Evolutionary conservation across 1,140 invertebrate species (phyloP).

Genomic region (Pseudomyrmex flavicornis): DNA sequence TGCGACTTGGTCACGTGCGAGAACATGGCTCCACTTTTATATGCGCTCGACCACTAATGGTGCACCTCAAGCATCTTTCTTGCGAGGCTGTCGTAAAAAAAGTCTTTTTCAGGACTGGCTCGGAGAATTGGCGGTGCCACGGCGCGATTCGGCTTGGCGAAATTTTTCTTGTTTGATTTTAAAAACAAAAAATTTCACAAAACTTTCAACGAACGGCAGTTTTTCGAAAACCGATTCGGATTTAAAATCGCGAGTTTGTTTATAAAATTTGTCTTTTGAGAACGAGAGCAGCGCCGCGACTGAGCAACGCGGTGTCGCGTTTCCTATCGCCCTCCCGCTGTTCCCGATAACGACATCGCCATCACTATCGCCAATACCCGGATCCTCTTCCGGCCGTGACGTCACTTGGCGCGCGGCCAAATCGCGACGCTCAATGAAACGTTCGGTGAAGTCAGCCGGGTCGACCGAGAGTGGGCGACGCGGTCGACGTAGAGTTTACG

Average conservation of each 20-base stretch:
- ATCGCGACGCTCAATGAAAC: slow-evolving; percentile 79
- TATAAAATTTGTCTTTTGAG: not conserved
- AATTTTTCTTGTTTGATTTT: not conserved
- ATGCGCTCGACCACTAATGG: slow-evolving; percentile 41
- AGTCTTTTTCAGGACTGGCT: slow-evolving; percentile 2
- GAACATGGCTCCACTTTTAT: slow-evolving; percentile 43
- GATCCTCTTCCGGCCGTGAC: slow-evolving; percentile 75
- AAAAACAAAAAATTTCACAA: not conserved
- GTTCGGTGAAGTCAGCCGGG: slow-evolving; percentile 63
- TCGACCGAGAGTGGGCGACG: slow-evolving; percentile 54
- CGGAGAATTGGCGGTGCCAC: not conserved
- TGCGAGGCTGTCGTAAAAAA: slow-evolving; percentile 19
- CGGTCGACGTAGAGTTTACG: slow-evolving; percentile 69
- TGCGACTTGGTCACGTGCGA: slow-evolving; percentile 64
- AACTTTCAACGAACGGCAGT: no score
- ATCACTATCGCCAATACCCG: slow-evolving; percentile 65
- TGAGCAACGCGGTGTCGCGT: not conserved
- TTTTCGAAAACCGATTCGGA: not conserved
- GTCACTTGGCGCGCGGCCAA: slow-evolving; percentile 79
- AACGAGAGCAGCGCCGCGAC: not conserved
- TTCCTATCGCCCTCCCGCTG: slow-evolving; percentile 15
- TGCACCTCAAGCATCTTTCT: slow-evolving; percentile 24
- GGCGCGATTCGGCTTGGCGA: not conserved
- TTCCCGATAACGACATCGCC: slow-evolving; percentile 40
- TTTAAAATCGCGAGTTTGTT: slow-evolving; percentile 1